These are phyloP conservation scores for Yponomeuta malinellus DNA, from an alignment of 2,888 invertebrate genomes.

Conservation along the genomic window DNA sequence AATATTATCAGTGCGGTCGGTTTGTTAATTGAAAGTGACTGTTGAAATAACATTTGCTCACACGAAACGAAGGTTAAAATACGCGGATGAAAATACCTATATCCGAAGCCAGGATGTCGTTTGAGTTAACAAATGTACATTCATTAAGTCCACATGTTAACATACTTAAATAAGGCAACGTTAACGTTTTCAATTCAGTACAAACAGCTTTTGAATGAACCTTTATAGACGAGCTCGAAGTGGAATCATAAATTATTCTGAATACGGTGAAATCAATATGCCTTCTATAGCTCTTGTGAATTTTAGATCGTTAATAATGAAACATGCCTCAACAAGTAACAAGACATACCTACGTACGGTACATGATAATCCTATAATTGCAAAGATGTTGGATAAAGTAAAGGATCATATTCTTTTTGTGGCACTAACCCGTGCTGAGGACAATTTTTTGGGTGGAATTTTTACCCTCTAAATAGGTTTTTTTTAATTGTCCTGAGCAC, in stretches of 20 bases:
- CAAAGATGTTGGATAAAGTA: background rate
- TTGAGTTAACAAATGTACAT: background rate
- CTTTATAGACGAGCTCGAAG: background rate
- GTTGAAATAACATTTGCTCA: too few species aligned
- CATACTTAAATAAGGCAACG: background rate
- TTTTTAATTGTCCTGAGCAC: too few species aligned
- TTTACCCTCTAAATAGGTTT: too few species aligned
- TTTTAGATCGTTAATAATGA: background rate
- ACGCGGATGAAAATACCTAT: too few species aligned
- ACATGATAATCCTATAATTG: background rate
- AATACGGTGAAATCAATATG: background rate
- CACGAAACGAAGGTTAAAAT: too few species aligned
- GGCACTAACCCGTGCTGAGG: too few species aligned
- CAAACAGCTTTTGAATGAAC: background rate
- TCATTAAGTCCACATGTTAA: background rate
- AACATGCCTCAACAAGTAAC: background rate
- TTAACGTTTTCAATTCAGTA: background rate
- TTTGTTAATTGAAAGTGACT: too few species aligned
- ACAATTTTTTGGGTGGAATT: too few species aligned
- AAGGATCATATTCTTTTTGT: too few species aligned
- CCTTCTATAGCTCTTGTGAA: background rate
- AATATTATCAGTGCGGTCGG: too few species aligned
- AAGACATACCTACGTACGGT: background rate
- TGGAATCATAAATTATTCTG: background rate
- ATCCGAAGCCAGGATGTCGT: too few species aligned